Evolutionary conservation across 2,888 invertebrate genomes (phyloP).

Genomic region (Anagyrus pseudococci): DNA sequence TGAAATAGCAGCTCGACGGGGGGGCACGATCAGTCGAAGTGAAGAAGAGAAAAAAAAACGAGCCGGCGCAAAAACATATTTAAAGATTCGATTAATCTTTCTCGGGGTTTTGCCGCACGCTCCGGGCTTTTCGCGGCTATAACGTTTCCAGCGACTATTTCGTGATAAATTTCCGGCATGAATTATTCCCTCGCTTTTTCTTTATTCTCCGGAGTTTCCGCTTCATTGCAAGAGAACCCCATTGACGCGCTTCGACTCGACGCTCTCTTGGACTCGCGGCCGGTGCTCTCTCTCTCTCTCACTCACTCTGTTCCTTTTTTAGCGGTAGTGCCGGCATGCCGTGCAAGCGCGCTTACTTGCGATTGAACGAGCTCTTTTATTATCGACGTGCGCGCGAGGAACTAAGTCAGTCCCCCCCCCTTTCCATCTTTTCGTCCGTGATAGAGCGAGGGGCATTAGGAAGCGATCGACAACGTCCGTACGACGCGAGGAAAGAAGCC

Average conservation of each 20-base stretch:
- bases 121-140: too few species aligned
- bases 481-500: constrained; percentile 6
- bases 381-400: constrained; percentile 16
- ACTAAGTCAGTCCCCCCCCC: too few species aligned
- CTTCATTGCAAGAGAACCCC: constrained; percentile 21
- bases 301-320: neutral
- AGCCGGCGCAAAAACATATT: neutral
- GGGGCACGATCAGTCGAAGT: too few species aligned
- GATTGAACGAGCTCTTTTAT: constrained; percentile 33
- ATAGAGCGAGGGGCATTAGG: constrained; percentile 1
- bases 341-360: constrained; percentile 25
- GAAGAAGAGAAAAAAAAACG: neutral
- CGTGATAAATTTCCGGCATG: constrained; percentile 21
- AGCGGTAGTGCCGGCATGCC: neutral
- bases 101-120: too few species aligned
- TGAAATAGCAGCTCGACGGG: neutral
- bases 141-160: constrained; percentile 20
- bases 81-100: constrained; percentile 11
- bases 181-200: constrained; percentile 28
- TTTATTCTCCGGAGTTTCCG: constrained; percentile 10
- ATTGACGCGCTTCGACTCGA: constrained; percentile 8
- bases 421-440: constrained; percentile 9
- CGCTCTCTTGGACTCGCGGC: neutral
- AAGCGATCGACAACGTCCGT: constrained; percentile 10
- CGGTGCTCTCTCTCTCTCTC: neutral